A percentile compares a stretch with the other conserved stretches of the same genome.
Conservation (phyloP, 2,888 invertebrate genomes). For the Brassicogethes aeneus region DNA sequence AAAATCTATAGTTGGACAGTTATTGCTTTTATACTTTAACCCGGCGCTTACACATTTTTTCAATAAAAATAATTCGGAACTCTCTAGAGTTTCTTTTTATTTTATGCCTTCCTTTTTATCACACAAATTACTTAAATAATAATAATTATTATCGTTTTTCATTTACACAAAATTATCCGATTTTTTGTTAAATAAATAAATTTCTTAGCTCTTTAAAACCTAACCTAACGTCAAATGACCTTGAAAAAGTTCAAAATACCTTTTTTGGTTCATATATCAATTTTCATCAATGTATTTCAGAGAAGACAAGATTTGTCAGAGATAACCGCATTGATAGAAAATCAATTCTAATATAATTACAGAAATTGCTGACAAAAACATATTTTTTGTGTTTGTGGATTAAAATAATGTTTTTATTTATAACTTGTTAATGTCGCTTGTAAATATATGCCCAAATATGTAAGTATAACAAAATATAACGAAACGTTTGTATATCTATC, state of each 20-base stretch:
- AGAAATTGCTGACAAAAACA: conserved; percentile 26
- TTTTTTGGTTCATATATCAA: too few species aligned
- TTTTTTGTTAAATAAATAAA: too few species aligned
- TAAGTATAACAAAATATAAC: neutral
- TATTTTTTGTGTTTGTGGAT: conserved; percentile 11
- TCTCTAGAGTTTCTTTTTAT: too few species aligned
- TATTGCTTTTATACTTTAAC: conserved; percentile 14
- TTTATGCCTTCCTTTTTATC: neutral
- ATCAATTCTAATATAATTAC: conserved; percentile 31
- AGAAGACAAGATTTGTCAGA: conserved; percentile 25
- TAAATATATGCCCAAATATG: neutral
- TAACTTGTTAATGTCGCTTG: neutral
- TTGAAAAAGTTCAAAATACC: too few species aligned
- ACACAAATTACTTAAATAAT: too few species aligned
- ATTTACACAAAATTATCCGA: too few species aligned
- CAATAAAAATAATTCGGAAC: too few species aligned
- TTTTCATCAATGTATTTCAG: too few species aligned
- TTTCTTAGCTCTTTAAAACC: too few species aligned
- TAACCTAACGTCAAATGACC: too few species aligned
- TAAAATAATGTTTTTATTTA: neutral
- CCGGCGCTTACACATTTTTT: neutral
- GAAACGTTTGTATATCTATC: neutral
- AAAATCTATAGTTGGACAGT: conserved; percentile 21
- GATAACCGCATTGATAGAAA: conserved; percentile 30
- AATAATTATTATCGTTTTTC: too few species aligned